Evolutionary conservation across 2,888 invertebrate genomes (phyloP).

Genomic region (Blastobasis lacticolella): DNA sequence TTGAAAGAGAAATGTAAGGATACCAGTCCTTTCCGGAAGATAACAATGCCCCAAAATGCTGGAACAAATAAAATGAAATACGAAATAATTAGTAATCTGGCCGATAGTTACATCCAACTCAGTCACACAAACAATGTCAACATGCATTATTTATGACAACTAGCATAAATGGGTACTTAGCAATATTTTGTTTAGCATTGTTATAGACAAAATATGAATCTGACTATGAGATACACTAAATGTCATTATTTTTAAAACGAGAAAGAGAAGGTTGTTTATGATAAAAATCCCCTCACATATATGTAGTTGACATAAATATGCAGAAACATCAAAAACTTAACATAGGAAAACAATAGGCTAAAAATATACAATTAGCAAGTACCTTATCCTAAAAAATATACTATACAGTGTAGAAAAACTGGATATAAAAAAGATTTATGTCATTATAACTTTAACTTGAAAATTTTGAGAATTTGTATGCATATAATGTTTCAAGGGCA

Average conservation of each 20-base stretch:
- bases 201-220: too few relatives aligned
- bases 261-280: too few relatives aligned
- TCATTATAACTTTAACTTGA: constrained; percentile 27
- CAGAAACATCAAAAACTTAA: constrained; percentile 26
- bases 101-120: constrained; percentile 28
- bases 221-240: too few relatives aligned
- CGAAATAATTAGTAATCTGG: constrained; percentile 12
- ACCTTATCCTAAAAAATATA: constrained; percentile 45
- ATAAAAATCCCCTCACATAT: too few relatives aligned
- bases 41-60: too few relatives aligned
- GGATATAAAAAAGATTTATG: constrained; percentile 40
- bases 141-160: constrained; percentile 26
- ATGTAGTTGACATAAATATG: constrained; percentile 17
- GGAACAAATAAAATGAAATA: constrained; percentile 16
- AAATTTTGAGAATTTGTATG: constrained; percentile 24
- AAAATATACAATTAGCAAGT: constrained; percentile 51
- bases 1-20: too few relatives aligned
- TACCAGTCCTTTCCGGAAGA: too few relatives aligned
- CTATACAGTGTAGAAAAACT: constrained; percentile 52
- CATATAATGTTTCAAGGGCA: constrained; percentile 19
- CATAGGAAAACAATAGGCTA: constrained; percentile 28
- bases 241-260: too few relatives aligned
- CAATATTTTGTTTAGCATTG: too few relatives aligned
- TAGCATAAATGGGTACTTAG: not conserved
- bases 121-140: constrained; percentile 36